Evolutionary conservation across 2,113 vertebrate genomes (phyloP).

Genomic region (Zootoca vivipara): DNA sequence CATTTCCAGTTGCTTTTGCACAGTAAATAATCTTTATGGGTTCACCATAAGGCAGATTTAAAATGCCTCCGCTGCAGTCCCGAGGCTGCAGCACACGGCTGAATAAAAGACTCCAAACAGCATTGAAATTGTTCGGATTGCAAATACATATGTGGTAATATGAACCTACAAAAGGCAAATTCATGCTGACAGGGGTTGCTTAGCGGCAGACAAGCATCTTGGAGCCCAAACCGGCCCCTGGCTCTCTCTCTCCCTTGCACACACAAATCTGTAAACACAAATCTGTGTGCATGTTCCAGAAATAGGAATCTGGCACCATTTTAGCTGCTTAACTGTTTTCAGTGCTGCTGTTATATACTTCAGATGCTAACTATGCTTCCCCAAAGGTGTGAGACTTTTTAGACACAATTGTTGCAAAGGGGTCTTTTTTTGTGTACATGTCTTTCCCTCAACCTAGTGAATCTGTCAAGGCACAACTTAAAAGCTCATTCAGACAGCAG

Average conservation of each 20-base stretch:
- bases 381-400: slow-evolving; percentile 59
- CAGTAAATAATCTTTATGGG: slow-evolving; percentile 72
- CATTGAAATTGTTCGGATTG: slow-evolving; percentile 67
- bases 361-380: slow-evolving; percentile 47
- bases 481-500: slow-evolving; percentile 73
- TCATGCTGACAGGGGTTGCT: slow-evolving; percentile 66
- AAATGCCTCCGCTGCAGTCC: slow-evolving; percentile 72
- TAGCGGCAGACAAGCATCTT: slow-evolving; percentile 68
- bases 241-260: slow-evolving; percentile 27
- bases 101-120: slow-evolving; percentile 55
- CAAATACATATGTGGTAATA: slow-evolving; percentile 68
- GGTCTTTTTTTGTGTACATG: slow-evolving; percentile 56
- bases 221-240: slow-evolving; percentile 42
- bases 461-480: slow-evolving; percentile 75
- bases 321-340: slow-evolving; percentile 66
- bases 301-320: slow-evolving; percentile 55
- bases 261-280: slow-evolving; percentile 58
- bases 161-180: slow-evolving; percentile 72
- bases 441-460: slow-evolving; percentile 69
- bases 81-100: slow-evolving; percentile 54
- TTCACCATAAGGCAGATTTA: slow-evolving; percentile 65
- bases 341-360: slow-evolving; percentile 46
- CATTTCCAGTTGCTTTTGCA: slow-evolving; percentile 41
- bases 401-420: neutral
- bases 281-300: slow-evolving; percentile 41